Evolutionary conservation across 2,888 invertebrate species (phyloP).

Genomic region (Sisyra nigra): DNA sequence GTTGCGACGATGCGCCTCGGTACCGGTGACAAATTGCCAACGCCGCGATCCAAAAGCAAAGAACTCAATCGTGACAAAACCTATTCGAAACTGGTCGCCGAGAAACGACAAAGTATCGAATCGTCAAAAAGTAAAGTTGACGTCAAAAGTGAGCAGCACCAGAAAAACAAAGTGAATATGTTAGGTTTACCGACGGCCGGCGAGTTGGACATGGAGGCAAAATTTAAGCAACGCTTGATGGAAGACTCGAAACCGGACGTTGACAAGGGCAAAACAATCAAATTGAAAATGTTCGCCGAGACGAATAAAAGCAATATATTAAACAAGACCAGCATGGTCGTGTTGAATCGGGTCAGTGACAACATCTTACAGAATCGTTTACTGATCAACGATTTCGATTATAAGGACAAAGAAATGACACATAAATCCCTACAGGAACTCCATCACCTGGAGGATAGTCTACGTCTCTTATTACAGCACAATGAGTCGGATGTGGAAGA

Average conservation of each 20-base stretch:
- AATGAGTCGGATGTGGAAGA: background rate
- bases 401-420: background rate
- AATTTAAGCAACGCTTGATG: constrained; percentile 38
- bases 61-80: constrained; percentile 32
- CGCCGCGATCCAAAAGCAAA: constrained; percentile 18
- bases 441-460: constrained; percentile 3
- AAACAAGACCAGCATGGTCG: constrained; percentile 2
- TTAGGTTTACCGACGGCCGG: constrained; percentile 28
- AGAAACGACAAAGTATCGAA: constrained; percentile 25
- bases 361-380: constrained; percentile 5
- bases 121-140: background rate
- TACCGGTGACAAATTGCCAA: background rate
- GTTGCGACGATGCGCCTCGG: constrained; percentile 17
- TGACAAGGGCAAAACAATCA: constrained; percentile 9
- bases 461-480: constrained; percentile 2
- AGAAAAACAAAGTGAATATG: constrained; percentile 7
- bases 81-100: constrained; percentile 38
- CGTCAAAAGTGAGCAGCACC: constrained; percentile 11
- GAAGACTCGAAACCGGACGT: constrained; percentile 24
- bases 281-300: constrained; percentile 17
- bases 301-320: constrained; percentile 10
- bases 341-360: constrained; percentile 3
- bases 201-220: constrained; percentile 34
- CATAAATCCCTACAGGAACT: background rate
- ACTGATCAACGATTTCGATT: background rate